Base-by-base conservation (phyloP, 2,888 invertebrate species). In the Dicyrtomina minuta region DNA sequence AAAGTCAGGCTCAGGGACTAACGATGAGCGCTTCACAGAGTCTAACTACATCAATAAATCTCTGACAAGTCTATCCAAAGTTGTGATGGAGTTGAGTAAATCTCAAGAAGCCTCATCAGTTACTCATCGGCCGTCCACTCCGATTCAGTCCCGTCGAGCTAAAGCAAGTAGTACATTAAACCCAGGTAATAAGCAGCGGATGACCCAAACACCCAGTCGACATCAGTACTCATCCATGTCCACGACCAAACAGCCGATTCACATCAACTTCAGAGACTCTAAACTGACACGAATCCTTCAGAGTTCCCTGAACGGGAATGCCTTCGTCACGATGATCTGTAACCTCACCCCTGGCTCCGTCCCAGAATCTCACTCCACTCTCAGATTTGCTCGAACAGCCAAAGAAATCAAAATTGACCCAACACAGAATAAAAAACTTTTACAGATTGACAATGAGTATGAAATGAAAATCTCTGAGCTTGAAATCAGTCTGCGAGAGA, bases 231-330 rank as follows among this genome's bases (percentile, higher is more conserved):
- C 4, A 3, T 33, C 3, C 33, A 33, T 8, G 8, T 33, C 33
- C 3, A 8, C 33, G 8, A 8, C 33, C 33, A 33, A 49, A 59
- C 4, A 44, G 20, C 41, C 58, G 6, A 76, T 74, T 74, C 86
- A 82, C 77, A 84, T 89, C 0, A 90, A 86, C 79, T 93, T 88
- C 80, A 85, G 95, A 2, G 92, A 94, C 80, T 92, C 92, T 49
- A 95, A 93, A 80, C 82, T 95, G 58, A 95, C 95, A 0, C 84
- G 93, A 44, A 88, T 95, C 15, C 82, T 95, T 8, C 91, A 93
- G 81, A 88, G 90, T 71, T 92, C 93, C 0, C 84, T 95, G 0
- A 93, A 93, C 1, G 95, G 95, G 0, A 95, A 95, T 81, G 90
- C 93, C 0, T 88, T 89, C 80, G 94, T 94, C 0, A 87, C 90